Evolutionary conservation across 2,113 vertebrate species (phyloP).

Genomic region (Lepisosteus oculatus): DNA sequence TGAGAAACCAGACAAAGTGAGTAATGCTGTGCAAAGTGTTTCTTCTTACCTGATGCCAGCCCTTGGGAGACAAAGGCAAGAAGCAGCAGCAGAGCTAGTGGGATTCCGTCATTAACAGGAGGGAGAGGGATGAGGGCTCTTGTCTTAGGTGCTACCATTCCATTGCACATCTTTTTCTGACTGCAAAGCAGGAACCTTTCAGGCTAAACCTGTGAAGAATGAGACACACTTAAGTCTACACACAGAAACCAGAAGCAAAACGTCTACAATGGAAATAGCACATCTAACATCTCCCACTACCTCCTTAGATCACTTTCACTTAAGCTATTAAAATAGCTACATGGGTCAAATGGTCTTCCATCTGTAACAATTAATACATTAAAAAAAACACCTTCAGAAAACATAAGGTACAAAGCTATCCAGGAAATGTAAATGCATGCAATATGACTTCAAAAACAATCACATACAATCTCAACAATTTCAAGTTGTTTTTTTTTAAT

Average conservation of each 20-base stretch:
- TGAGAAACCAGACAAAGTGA: background rate
- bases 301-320: too few species aligned
- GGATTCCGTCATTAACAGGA: slow-evolving; percentile 27
- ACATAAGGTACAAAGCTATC: too few species aligned
- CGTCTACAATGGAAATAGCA: too few species aligned
- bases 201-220: slow-evolving; percentile 19
- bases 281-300: too few species aligned
- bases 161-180: slow-evolving; percentile 62
- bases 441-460: too few species aligned
- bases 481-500: too few species aligned
- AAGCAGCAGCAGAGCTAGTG: slow-evolving; percentile 42
- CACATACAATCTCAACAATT: too few species aligned
- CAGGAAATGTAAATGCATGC: too few species aligned
- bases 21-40: background rate
- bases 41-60: slow-evolving; percentile 53
- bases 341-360: too few species aligned
- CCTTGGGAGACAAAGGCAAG: slow-evolving; percentile 42
- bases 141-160: slow-evolving; percentile 53
- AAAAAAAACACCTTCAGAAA: too few species aligned
- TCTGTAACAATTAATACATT: too few species aligned
- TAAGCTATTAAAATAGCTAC: too few species aligned
- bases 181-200: slow-evolving; percentile 41
- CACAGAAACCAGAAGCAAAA: background rate
- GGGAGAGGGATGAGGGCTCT: slow-evolving; percentile 31
- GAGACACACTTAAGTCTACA: background rate